phyloP scores from a whole-genome alignment of 2,797 vertebrate species.

The Myoxocephalus aenaeus region DNA sequence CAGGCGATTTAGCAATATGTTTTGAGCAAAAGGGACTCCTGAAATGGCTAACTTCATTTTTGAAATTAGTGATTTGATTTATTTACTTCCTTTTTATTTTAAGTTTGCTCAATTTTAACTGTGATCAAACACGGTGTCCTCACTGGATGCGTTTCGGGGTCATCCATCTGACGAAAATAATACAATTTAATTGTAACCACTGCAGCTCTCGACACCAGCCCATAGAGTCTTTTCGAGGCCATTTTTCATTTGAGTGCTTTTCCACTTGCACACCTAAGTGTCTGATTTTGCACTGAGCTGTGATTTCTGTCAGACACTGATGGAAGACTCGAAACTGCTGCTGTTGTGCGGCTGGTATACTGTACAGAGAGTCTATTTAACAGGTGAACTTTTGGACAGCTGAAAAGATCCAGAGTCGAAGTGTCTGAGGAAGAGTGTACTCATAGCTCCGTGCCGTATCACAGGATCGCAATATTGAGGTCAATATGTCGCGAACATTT shows the following conservation, averaged over 20 bases:
- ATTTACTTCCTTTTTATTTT: not conserved
- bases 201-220: not conserved
- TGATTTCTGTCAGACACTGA: conserved; percentile 3
- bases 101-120: not conserved
- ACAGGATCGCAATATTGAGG: not conserved
- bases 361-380: conserved; percentile 1
- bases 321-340: not conserved
- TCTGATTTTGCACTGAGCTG: conserved; percentile 20
- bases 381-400: not conserved
- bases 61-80: not conserved
- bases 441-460: not conserved
- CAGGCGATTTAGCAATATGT: not conserved
- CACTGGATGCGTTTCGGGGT: not conserved
- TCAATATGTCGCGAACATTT: not conserved
- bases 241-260: not conserved
- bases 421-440: not conserved
- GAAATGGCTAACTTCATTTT: too few relatives aligned
- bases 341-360: not conserved
- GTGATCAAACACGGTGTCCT: not conserved
- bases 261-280: not conserved
- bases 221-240: not conserved
- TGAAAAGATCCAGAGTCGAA: conserved; percentile 19
- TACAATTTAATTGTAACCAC: not conserved
- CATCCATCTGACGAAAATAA: not conserved
- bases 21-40: not conserved